Evolutionary conservation across 2,888 invertebrate species (phyloP), one percentile per base, ranked within the genome.

Genomic region (Heliconius sara): DNA sequence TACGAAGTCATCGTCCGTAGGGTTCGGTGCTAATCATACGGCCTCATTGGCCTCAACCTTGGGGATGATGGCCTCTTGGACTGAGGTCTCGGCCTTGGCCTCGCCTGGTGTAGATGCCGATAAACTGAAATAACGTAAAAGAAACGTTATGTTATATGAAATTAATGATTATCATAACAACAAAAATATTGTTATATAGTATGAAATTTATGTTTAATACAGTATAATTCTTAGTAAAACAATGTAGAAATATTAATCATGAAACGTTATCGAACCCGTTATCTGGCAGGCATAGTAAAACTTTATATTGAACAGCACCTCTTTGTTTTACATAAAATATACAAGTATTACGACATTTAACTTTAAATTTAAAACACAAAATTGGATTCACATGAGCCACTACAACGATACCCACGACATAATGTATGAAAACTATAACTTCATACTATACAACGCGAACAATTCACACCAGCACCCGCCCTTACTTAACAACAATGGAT

Each of bases 1-100:
- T 76, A 85, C 85, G 80, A 84, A 81, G 77, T 84, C 84, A 77
- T 84, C 83, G 63, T 74, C 78, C 74, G 83, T 81, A 60, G 79
- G 77, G 76, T 83, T 83, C 57, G 80, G 79, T 79, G 74, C 80
- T 83, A 86, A 92, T 93, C 93, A 93, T 88, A 87, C 88, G 60
- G 89, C 83, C 82, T 91, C 91, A 0, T 88, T 89, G 0, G 88
- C 84, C 63, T 90, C 91, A n/a, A 84, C 81, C 80, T 88, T 87
- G 22, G 89, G 86, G 4, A 85, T 83, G 67, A 84, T 85, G 47
- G 87, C 83, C 73, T 90, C 90, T 22, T 85, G 79, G 6, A 84
- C 85, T 39, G 86, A 81, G 79, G 81, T 80, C 60, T 81, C 81
- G 16, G 79, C 80, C 83, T 84, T 87, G 79, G 84, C 84, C 47